Evolutionary conservation across 2,113 vertebrate genomes (phyloP), one percentile per base, ranked within the genome.

Genomic region (Xenopus laevis): DNA sequence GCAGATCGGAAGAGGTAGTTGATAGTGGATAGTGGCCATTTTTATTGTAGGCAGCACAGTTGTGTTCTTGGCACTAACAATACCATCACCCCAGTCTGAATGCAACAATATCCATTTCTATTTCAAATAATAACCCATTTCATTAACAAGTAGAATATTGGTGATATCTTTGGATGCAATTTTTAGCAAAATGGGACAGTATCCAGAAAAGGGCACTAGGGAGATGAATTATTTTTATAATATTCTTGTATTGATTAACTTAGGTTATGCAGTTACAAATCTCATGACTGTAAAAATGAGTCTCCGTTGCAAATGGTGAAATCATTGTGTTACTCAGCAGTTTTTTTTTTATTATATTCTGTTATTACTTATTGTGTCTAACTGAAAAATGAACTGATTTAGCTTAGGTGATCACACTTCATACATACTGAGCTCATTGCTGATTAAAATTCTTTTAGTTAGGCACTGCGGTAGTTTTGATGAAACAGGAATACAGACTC

Each of bases 171-270:
- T 7, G 8, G 33, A 7, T 7, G 6, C 2, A 40, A 6, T 40
- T 40, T 10, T 62, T 30, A 27, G 23, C 17, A 62, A 4, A 62
- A 27, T 30, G 12, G 21, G 11, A 13, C 21, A 62, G 59, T 27
- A 27, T 27, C 20, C 23, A 27, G 59, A 30, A 27, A 13, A 62
- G 21, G 30, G 33, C 33, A 40, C 33, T 40, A 9, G 33, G 33
- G 21, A 62, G 59, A 62, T 44, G 16, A 33, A 17, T 27, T 40
- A 44, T 6, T 9, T 40, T 60, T 71, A 30, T 64, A 64, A 72
- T 72, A 72, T 72, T 64, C 52, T 63, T n/a, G 52, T 63, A 72
- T 21, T 72, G 59, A 72, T 72, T 72, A 55, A 63, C n/a, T 72
- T 72, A 72, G 21, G 59, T 63, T 63, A 72, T 63, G 71, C 60